Percentiles rank a stretch among this genome's conserved stretches.
Evolutionary conservation across 2,888 invertebrate species (phyloP).

Genomic region (Drosophila emarginata): DNA sequence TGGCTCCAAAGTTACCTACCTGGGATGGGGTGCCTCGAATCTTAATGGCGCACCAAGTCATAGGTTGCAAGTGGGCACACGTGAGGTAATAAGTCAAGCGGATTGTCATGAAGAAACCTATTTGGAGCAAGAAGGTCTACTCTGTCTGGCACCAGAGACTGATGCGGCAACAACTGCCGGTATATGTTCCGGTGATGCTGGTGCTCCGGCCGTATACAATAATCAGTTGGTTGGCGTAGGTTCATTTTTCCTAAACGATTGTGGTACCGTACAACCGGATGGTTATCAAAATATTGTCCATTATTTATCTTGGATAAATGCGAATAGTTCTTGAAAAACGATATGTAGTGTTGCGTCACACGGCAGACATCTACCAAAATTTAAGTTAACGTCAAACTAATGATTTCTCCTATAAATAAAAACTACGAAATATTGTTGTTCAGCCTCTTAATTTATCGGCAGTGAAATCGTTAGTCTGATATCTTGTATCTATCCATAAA

Average conservation of each 20-base stretch:
- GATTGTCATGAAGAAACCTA: slow-evolving; percentile 59
- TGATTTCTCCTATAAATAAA: background rate
- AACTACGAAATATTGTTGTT: background rate
- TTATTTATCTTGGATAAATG: slow-evolving; percentile 65
- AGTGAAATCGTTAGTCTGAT: background rate
- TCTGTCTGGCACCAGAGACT: slow-evolving; percentile 71
- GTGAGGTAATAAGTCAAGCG: slow-evolving; percentile 21
- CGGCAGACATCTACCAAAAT: background rate
- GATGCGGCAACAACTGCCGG: slow-evolving; percentile 49
- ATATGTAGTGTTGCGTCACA: too few relatives aligned
- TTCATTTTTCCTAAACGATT: slow-evolving; percentile 72
- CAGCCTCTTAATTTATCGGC: background rate
- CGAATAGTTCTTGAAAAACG: slow-evolving; percentile 12
- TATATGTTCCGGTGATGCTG: slow-evolving; percentile 79
- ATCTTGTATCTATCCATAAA: too few relatives aligned
- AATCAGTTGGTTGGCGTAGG: slow-evolving; percentile 77
- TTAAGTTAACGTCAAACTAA: background rate
- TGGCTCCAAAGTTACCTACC: slow-evolving; percentile 58
- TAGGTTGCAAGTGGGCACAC: slow-evolving; percentile 62
- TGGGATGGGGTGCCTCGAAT: slow-evolving; percentile 76
- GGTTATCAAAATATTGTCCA: slow-evolving; percentile 75
- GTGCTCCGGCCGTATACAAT: slow-evolving; percentile 77
- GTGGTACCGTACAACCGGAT: slow-evolving; percentile 73
- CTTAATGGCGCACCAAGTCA: slow-evolving; percentile 54
- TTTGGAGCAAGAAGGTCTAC: slow-evolving; percentile 55